phyloP scores from a whole-genome alignment of 23 tunicate genomes.

The Corella eumyota region DNA sequence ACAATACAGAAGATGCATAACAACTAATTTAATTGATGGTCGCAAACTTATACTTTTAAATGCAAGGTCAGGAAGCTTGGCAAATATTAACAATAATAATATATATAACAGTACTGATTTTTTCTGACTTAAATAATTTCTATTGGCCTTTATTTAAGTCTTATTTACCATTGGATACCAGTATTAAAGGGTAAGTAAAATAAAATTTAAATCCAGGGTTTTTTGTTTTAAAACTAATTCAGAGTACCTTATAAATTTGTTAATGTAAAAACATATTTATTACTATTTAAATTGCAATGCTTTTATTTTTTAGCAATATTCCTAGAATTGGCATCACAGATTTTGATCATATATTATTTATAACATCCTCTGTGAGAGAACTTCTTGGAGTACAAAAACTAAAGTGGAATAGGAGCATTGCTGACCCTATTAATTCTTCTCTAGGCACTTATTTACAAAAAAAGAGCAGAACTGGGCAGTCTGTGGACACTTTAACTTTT shows the following conservation, averaged over 20 bases:
- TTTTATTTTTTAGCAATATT: conserved; percentile 53
- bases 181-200: too few relatives aligned
- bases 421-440: conserved; percentile 44
- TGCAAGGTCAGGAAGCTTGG: conserved; percentile 41
- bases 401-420: conserved; percentile 66
- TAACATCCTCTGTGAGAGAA: conserved; percentile 51
- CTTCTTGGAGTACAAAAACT: conserved; percentile 47
- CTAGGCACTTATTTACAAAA: conserved; percentile 45
- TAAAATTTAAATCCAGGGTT: too few relatives aligned
- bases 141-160: too few relatives aligned
- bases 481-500: conserved; percentile 53
- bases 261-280: too few relatives aligned
- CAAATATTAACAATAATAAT: too few relatives aligned
- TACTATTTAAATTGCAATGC: too few relatives aligned
- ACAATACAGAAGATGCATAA: conserved; percentile 74
- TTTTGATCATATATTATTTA: conserved; percentile 77
- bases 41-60: conserved; percentile 59
- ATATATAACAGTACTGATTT: too few relatives aligned
- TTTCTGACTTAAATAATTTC: too few relatives aligned
- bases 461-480: conserved; percentile 80
- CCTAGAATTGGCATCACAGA: conserved; percentile 68
- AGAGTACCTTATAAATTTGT: too few relatives aligned
- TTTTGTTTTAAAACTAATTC: too few relatives aligned
- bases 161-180: too few relatives aligned
- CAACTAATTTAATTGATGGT: conserved; percentile 69